These are phyloP conservation scores for Idris sp. DNA, from an alignment of 1,140 invertebrate species.

Conservation along the genomic window DNA sequence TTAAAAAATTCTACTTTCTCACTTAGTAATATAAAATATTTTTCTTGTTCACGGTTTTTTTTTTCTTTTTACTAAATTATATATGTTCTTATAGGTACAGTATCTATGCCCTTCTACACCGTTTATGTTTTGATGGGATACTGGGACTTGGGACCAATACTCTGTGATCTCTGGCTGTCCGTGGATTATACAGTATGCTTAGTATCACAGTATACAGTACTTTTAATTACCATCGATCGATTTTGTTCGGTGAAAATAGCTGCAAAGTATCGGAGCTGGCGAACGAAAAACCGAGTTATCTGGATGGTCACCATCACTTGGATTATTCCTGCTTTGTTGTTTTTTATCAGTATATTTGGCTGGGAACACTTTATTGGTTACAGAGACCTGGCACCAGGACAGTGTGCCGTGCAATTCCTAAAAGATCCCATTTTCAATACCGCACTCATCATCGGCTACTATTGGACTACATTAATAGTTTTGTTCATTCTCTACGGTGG, in stretches of 20 bases:
- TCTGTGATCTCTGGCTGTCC: slow-evolving; percentile 99
- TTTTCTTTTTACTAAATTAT: too few relatives aligned
- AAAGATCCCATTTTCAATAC: slow-evolving; percentile 99
- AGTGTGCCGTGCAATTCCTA: slow-evolving; percentile 98
- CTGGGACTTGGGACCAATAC: slow-evolving; percentile 96
- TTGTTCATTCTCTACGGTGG: slow-evolving; percentile 96
- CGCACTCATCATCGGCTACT: slow-evolving; percentile 98
- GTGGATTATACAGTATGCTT: slow-evolving; percentile 99
- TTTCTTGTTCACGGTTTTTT: too few relatives aligned
- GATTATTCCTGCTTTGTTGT: slow-evolving; percentile 97
- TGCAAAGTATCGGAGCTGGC: slow-evolving; percentile 97
- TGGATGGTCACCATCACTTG: slow-evolving; percentile 98
- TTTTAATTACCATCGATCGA: slow-evolving; percentile 98
- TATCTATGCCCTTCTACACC: slow-evolving; percentile 97
- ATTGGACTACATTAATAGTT: slow-evolving; percentile 96
- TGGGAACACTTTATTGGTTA: slow-evolving; percentile 99
- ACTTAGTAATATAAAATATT: too few relatives aligned
- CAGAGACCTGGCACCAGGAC: slow-evolving; percentile 89
- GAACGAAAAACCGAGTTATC: slow-evolving; percentile 94
- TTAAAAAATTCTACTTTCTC: too few relatives aligned
- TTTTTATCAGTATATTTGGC: slow-evolving; percentile 99
- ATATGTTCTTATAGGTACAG: slow-evolving; percentile 86
- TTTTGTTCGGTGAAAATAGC: slow-evolving; percentile 99
- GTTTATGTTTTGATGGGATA: slow-evolving; percentile 97
- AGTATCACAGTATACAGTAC: slow-evolving; percentile 99